Evolutionary conservation across 2,113 vertebrate species (phyloP).

Genomic region (Myocastor coypus): DNA sequence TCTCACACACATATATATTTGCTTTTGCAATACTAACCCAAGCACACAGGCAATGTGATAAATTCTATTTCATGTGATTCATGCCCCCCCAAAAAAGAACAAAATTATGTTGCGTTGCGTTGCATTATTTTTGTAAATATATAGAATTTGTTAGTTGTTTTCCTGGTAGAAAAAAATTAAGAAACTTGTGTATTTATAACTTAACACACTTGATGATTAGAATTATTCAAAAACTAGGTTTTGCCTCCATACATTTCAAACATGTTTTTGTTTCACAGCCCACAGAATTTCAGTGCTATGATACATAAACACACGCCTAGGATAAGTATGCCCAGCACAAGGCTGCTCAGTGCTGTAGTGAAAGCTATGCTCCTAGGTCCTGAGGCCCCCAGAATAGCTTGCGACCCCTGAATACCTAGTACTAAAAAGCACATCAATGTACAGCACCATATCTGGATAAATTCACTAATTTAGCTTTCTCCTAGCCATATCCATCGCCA

Average conservation of each 20-base stretch:
- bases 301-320: background rate
- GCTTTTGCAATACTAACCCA: background rate
- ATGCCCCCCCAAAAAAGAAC: background rate
- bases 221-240: slow-evolving; percentile 35
- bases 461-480: background rate
- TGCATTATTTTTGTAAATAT: background rate
- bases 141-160: background rate
- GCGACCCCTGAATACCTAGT: background rate
- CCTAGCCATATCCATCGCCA: background rate
- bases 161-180: background rate
- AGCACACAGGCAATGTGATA: background rate
- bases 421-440: background rate
- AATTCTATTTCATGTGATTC: background rate
- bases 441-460: background rate
- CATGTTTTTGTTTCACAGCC: background rate
- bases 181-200: background rate
- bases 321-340: background rate
- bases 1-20: background rate
- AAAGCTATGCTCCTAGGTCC: background rate
- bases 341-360: background rate
- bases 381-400: background rate
- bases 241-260: background rate
- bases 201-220: background rate
- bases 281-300: background rate
- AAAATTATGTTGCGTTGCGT: background rate